Conservation (phyloP, 2,797 vertebrate genomes). For the Ptychadena robeensis region DNA sequence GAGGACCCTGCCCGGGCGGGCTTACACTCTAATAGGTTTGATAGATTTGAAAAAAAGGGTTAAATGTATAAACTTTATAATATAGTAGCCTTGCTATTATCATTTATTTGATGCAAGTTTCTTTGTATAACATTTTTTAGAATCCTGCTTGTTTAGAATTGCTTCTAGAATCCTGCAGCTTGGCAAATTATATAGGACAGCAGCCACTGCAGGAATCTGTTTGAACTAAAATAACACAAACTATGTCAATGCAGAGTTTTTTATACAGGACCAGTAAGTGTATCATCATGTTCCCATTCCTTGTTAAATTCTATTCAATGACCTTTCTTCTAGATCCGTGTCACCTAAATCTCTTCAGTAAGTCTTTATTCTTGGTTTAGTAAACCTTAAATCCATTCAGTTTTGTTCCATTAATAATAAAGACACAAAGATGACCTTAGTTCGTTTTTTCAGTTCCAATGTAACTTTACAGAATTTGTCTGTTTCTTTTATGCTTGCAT, state of each 20-base stretch:
- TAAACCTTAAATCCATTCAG: not conserved
- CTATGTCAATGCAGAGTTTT: slow-evolving; percentile 1
- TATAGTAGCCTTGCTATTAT: not conserved
- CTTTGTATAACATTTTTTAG: not conserved
- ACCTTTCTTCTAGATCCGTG: slow-evolving; percentile 25
- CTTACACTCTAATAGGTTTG: too few species aligned
- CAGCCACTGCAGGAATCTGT: not conserved
- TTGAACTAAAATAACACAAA: slow-evolving; percentile 23
- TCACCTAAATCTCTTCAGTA: not conserved
- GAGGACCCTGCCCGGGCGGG: too few species aligned
- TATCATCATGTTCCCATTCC: not conserved
- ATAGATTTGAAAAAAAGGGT: too few species aligned
- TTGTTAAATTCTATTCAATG: not conserved
- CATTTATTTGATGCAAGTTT: not conserved
- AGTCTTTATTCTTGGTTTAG: not conserved
- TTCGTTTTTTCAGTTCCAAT: not conserved
- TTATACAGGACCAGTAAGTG: slow-evolving; percentile 13
- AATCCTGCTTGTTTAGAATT: not conserved
- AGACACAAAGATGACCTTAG: not conserved
- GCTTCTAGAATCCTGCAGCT: slow-evolving; percentile 19
- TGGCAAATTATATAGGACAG: slow-evolving; percentile 46
- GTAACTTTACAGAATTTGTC: slow-evolving; percentile 5
- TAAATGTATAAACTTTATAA: not conserved
- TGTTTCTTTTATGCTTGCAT: not conserved
- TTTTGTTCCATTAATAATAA: not conserved